Percentiles rank a stretch among this genome's conserved stretches.
Evolutionary conservation across 2,113 vertebrate genomes (phyloP).

Genomic region (Desmodus rotundus): DNA sequence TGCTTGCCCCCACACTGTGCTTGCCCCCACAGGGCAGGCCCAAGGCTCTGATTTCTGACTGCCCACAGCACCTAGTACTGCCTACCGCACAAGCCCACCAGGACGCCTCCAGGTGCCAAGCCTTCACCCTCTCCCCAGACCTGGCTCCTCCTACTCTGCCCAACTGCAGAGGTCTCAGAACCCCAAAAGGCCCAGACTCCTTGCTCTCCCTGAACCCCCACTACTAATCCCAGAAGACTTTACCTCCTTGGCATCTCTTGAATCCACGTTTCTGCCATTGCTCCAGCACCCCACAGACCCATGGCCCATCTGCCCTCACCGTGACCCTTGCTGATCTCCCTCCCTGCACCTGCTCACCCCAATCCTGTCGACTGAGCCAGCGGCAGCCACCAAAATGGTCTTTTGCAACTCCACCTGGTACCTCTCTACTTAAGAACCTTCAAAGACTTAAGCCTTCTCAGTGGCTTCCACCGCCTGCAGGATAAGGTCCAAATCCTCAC

Average conservation of each 20-base stretch:
- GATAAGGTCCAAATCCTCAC: not conserved
- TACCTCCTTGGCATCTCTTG: not conserved
- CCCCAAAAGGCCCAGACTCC: not conserved
- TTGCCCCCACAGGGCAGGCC: not conserved
- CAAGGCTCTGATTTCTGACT: not conserved
- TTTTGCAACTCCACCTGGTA: not conserved
- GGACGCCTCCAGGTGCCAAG: not conserved
- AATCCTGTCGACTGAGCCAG: not conserved
- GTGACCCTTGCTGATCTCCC: not conserved
- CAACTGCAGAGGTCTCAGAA: not conserved
- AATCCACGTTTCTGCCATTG: not conserved
- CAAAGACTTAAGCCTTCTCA: not conserved
- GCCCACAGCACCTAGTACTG: not conserved
- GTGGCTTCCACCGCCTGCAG: not conserved
- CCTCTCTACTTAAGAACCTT: not conserved
- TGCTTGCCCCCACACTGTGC: fast-evolving
- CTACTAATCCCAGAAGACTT: not conserved
- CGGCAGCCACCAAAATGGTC: not conserved
- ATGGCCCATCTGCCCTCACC: not conserved
- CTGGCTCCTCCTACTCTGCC: not conserved
- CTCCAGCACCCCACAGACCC: not conserved
- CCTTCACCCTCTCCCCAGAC: not conserved
- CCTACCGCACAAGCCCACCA: too few species aligned
- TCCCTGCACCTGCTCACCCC: not conserved
- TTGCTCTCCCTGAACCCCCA: not conserved